Evolutionary conservation across 2,797 vertebrate genomes (phyloP), one percentile per base, ranked within the genome.

Genomic region (Astyanax mexicanus): DNA sequence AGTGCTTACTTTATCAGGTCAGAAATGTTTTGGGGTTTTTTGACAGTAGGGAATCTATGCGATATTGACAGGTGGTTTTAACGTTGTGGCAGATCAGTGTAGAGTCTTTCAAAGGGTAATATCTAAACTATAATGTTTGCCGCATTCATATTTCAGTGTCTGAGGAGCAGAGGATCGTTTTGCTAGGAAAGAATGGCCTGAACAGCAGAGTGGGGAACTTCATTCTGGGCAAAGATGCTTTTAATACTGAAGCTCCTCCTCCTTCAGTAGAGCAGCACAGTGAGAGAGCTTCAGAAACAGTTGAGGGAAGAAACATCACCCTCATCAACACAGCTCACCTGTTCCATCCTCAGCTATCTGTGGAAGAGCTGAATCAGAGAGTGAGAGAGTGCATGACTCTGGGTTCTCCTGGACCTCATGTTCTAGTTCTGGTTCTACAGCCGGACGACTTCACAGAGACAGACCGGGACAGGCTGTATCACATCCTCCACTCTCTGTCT

Each of bases 401-500:
- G 12, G 61, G 40, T 72, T 29, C 19, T 19, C 57, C 70, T 37
- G 70, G 70, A 72, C 55, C 70, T 38, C 57, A 72, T 62, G 21
- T 54, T 4, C 10, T 62, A 7, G 1, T 62, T 6, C n/a, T 62
- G 35, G 58, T 62, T 17, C n/a, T 45, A 17, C 23, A 70, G 10
- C 25, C 37, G 12, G 21, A 32, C 0, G 10, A 69, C 23, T 70
- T 70, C 6, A 57, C 51, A 17, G 23, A 42, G 21, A 0, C 15
- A 37, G 37, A 70, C 23, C 27, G 38, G 23, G 4, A 37, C 7
- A n/a, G 29, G 68, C 27, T 51, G 25, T n/a, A 12, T 13, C 3
- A 15, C 2, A 13, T 49, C 7, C 10, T 68, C n/a, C n/a, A n/a
- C 3, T 37, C 19, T 32, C 11, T 47, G 12, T 49, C 5, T 35